Evolutionary conservation across 1,140 invertebrate genomes (phyloP).

Genomic region (Cyrtorhinus lividipennis): DNA sequence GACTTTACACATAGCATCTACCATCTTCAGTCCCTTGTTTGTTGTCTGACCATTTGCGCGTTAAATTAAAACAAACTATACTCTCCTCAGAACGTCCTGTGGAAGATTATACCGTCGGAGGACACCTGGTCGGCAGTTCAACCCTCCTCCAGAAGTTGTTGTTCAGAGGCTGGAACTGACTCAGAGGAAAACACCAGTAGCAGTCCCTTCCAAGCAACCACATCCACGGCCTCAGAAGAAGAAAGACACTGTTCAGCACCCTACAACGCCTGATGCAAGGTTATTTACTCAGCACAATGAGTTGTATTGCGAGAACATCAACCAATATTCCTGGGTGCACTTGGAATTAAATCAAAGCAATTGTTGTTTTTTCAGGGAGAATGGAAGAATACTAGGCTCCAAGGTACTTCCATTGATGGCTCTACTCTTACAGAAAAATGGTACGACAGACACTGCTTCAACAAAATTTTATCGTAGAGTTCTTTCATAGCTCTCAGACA

Average conservation of each 20-base stretch:
- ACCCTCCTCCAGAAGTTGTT: neutral
- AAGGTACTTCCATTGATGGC: conserved; percentile 12
- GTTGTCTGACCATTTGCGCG: too few species aligned
- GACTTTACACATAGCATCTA: too few species aligned
- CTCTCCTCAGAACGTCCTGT: neutral
- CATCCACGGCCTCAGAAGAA: neutral
- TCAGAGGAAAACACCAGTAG: neutral
- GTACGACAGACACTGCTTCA: too few species aligned
- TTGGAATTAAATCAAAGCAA: too few species aligned
- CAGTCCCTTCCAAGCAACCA: neutral
- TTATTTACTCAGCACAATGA: too few species aligned
- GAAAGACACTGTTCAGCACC: neutral
- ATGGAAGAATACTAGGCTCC: conserved; percentile 4
- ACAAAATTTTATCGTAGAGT: too few species aligned
- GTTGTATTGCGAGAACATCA: too few species aligned
- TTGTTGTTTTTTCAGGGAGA: conserved; percentile 6
- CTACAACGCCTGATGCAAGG: neutral
- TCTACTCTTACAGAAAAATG: neutral
- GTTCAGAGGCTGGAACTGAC: neutral
- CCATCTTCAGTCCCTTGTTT: too few species aligned
- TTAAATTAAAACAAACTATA: too few species aligned
- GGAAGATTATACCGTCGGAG: neutral
- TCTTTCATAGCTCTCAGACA: too few species aligned
- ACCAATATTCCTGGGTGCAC: too few species aligned
- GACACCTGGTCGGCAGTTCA: neutral